Base-by-base conservation (phyloP, 2,797 vertebrate genomes). In the Spatula versicolor region DNA sequence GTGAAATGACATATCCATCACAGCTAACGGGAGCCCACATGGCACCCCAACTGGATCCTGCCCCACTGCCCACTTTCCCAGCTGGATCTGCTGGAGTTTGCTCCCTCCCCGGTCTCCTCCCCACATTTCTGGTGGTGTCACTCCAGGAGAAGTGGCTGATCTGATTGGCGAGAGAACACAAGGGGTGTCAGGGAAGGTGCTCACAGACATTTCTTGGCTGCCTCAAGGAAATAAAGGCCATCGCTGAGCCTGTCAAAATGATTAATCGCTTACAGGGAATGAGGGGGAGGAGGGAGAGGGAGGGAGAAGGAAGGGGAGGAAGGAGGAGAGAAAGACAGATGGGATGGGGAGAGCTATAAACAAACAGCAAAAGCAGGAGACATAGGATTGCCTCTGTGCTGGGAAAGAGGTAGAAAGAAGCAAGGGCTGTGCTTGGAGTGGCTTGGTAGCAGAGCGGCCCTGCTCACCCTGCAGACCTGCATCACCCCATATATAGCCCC, bases 161-260 rank as follows among this genome's bases (percentile, higher is more conserved):
- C 90, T 94, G 96, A 97, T 77, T 97, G 96, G 96, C 1, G 78
- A 97, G 81, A 92, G 86, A 96, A 96, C 92, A 95, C 2, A 26
- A 96, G 91, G 83, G 59, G 92, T 97, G 95, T 96, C 96, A 97
- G 82, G 92, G 93, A 97, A 97, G 96, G 96, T 97, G 95, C 97
- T 97, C 84, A 69, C 96, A 97, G 96, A 97, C 97, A 96, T 97
- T 97, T 97, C 97, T 97, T 96, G 93, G 92, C 96, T 48, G 96
- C 97, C 97, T 97, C 93, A 91, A 97, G 96, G 96, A 97, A 98
- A 98, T 97, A 97, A 97, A 97, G 97, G 97, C 97, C 97, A 97
- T 97, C 20, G 87, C 94, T 3, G 80, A 96, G 95, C 92, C 94
- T 97, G 97, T 98, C 97, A 98, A 97, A 96, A 97, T 97, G 97